Percentiles rank a stretch among this genome's conserved stretches.
phyloP scores from a whole-genome alignment of 2,888 invertebrate genomes.

The Euzophera pinguis region DNA sequence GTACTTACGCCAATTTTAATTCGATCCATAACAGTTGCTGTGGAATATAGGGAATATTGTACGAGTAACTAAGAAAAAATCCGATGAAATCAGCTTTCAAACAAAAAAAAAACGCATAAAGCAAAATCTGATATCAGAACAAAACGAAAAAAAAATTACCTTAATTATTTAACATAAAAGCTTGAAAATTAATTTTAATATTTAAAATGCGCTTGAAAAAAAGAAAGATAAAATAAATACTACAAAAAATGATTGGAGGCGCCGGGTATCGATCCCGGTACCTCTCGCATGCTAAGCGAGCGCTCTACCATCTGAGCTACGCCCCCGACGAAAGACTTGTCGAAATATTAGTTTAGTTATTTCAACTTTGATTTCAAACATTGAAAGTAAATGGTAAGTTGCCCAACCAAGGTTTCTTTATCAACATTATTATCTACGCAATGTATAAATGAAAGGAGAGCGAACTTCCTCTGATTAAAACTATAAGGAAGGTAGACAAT shows the following conservation, averaged over 20 bases:
- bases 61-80: too few species aligned
- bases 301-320: conserved; percentile 81
- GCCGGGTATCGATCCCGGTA: conserved; percentile 79
- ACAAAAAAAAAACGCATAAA: too few species aligned
- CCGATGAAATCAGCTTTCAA: too few species aligned
- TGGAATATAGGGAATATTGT: too few species aligned
- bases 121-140: too few species aligned
- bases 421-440: conserved; percentile 20
- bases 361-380: background rate
- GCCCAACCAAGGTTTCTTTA: conserved; percentile 18
- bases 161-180: too few species aligned
- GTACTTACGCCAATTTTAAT: too few species aligned
- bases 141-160: too few species aligned
- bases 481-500: too few species aligned
- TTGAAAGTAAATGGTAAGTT: background rate
- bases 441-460: too few species aligned
- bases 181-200: background rate
- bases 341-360: conserved; percentile 7
- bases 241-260: conserved; percentile 56
- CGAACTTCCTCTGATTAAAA: too few species aligned
- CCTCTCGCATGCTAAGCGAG: conserved; percentile 80
- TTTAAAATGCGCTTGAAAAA: background rate
- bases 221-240: background rate
- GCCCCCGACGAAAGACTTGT: conserved; percentile 45
- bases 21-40: too few species aligned